Evolutionary conservation across 2,797 vertebrate genomes (phyloP), one percentile per base, ranked within the genome.

Genomic region (Cirrhinus molitorella): DNA sequence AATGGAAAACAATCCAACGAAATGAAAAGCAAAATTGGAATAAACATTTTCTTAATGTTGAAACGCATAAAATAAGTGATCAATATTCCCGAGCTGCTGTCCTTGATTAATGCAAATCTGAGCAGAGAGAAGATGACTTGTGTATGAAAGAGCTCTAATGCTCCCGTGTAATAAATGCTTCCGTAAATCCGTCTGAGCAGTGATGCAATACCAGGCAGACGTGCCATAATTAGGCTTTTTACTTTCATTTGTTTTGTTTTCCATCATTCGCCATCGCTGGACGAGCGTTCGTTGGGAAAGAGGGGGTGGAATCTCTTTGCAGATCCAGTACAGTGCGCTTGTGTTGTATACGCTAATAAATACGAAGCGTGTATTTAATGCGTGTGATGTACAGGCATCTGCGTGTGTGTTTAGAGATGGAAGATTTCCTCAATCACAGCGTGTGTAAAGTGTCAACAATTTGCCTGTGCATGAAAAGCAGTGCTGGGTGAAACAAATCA

Each of bases 161-260:
- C 70, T 45, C 70, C 14, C 47, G 70, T 65, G 68, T 88, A 77
- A 88, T 88, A 86, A 89, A 87, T 84, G 85, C 79, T 84, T 81
- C 87, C 84, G 82, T 88, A 89, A 89, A 91, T 91, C 84, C 79
- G 57, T 85, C 73, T 86, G 85, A 88, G 86, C 89, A 89, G 85
- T 85, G 86, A 88, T 87, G 87, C 88, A 87, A 87, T 84, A 83
- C 86, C 68, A 77, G 85, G 83, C 86, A 82, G 83, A 72, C 78
- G 76, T 53, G 71, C 86, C 84, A 87, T 89, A 88, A 91, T 89
- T 90, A 88, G 86, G 73, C 88, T 84, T 89, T 88, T 88, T 90
- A 88, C 88, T 91, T 91, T 90, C 86, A 90, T 90, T 89, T 87
- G 90, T 88, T 89, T 89, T 87, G 86, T 78, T 83, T 88, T 89